Evolutionary conservation across 2,113 vertebrate genomes (phyloP).

Genomic region (Sterrhoptilus dennistouni): DNA sequence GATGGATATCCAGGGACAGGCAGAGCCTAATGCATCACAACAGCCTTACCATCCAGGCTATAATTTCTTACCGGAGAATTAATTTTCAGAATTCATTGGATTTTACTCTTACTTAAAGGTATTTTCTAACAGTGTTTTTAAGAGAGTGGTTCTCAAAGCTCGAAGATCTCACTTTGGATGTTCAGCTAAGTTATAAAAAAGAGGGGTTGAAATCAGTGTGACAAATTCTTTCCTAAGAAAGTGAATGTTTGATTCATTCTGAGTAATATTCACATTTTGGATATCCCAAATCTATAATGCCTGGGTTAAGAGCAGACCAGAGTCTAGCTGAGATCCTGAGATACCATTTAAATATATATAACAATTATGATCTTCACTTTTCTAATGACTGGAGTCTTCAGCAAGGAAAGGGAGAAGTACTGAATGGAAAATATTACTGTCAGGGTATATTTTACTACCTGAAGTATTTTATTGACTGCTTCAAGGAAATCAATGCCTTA

Average conservation of each 20-base stretch:
- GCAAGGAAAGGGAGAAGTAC: not conserved
- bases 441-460: not conserved
- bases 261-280: not conserved
- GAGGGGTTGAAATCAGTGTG: not conserved
- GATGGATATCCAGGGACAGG: not conserved
- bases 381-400: not conserved
- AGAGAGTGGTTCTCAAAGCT: not conserved
- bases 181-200: not conserved
- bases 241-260: not conserved
- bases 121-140: not conserved
- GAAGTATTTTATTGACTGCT: conserved; percentile 11
- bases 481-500: conserved; percentile 16
- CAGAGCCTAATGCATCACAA: not conserved
- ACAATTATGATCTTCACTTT: not conserved
- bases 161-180: not conserved
- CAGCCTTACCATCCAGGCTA: not conserved
- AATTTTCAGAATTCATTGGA: not conserved
- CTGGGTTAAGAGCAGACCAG: not conserved
- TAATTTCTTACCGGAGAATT: not conserved
- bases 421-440: not conserved
- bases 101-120: not conserved
- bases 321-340: not conserved
- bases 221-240: not conserved
- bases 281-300: not conserved
- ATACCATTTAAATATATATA: not conserved